Percentiles rank a stretch among this genome's conserved stretches.
These are phyloP conservation scores for Protophormia terraenovae DNA, from an alignment of 2,888 invertebrate genomes.

Conservation along the genomic window DNA sequence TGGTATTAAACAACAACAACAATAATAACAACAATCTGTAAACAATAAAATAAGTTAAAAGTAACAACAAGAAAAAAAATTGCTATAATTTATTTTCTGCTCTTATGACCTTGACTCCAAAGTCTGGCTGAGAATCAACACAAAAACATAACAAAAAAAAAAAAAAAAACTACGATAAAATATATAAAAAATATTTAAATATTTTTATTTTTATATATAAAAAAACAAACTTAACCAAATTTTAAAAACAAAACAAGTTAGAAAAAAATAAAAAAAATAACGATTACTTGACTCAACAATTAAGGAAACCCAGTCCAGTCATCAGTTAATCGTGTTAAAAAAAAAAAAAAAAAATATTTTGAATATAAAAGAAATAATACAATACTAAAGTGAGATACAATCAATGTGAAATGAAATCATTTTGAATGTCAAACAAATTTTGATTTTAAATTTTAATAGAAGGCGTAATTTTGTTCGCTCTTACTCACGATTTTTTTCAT, in stretches of 20 bases:
- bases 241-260: slow-evolving; percentile 18
- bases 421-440: slow-evolving; percentile 9
- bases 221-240: not conserved
- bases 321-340: slow-evolving; percentile 15
- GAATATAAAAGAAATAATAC: not conserved
- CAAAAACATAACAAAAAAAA: slow-evolving; percentile 12
- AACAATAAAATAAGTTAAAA: slow-evolving; percentile 38
- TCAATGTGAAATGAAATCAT: slow-evolving; percentile 49
- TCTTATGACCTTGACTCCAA: slow-evolving; percentile 51
- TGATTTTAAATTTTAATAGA: slow-evolving; percentile 24
- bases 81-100: slow-evolving; percentile 34
- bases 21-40: slow-evolving; percentile 4
- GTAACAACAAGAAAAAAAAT: slow-evolving; percentile 9
- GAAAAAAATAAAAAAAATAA: not conserved
- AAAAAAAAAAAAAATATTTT: slow-evolving; percentile 1
- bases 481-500: not conserved
- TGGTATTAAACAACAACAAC: not conserved
- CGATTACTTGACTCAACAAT: slow-evolving; percentile 14
- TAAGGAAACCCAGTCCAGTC: slow-evolving; percentile 41
- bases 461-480: slow-evolving; percentile 41
- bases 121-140: slow-evolving; percentile 21
- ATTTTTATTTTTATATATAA: not conserved
- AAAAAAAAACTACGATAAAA: not conserved
- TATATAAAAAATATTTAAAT: slow-evolving; percentile 19
- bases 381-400: not conserved